Evolutionary conservation across 2,797 vertebrate genomes (phyloP).

Genomic region (Lacerta viridis): DNA sequence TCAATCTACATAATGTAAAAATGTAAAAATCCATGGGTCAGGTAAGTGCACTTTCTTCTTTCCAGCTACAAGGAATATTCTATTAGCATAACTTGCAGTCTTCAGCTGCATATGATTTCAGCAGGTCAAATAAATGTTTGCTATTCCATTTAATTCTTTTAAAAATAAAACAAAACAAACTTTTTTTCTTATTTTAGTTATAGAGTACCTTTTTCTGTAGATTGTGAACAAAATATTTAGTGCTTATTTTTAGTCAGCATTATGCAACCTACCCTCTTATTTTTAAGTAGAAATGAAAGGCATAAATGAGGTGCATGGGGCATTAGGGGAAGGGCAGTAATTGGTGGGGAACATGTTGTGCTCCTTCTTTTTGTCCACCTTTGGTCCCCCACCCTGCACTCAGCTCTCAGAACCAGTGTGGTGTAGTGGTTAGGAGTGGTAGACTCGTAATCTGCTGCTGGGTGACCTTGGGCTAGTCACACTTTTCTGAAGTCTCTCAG

Average conservation of each 20-base stretch:
- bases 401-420: too few relatives aligned
- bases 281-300: background rate
- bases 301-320: too few relatives aligned
- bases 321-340: too few relatives aligned
- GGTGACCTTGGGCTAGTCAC: too few relatives aligned
- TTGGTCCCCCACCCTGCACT: background rate
- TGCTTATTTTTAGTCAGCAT: background rate
- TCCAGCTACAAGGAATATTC: slow-evolving; percentile 66
- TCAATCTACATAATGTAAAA: slow-evolving; percentile 73
- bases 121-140: slow-evolving; percentile 60
- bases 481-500: too few relatives aligned
- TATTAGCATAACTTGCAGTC: slow-evolving; percentile 47
- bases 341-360: too few relatives aligned
- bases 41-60: slow-evolving; percentile 55
- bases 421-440: too few relatives aligned
- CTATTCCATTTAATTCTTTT: background rate
- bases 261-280: background rate
- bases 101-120: slow-evolving; percentile 32
- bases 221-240: background rate
- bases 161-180: background rate
- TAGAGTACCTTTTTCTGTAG: slow-evolving; percentile 9
- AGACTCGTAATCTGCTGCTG: too few relatives aligned
- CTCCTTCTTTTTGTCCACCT: too few relatives aligned
- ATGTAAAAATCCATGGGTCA: slow-evolving; percentile 62
- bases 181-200: background rate